phyloP scores from a whole-genome alignment of 2,888 invertebrate genomes.

The Callimorpha dominula region DNA sequence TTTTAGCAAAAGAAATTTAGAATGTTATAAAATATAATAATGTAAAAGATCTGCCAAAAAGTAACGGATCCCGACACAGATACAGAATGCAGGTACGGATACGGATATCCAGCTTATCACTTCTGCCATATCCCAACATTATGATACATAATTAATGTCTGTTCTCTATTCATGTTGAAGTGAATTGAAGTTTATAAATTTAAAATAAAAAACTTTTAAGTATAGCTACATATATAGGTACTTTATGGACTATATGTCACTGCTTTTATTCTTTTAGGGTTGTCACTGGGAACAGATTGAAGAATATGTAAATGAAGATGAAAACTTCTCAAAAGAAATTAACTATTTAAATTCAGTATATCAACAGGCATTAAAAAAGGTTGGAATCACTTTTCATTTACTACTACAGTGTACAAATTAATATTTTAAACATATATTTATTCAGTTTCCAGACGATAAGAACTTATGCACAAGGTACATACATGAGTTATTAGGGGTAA shows the following conservation, averaged over 20 bases:
- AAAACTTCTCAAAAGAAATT: conserved; percentile 63
- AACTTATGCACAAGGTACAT: conserved; percentile 76
- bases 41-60: no score
- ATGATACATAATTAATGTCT: no score
- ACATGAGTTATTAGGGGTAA: conserved; percentile 69
- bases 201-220: no score
- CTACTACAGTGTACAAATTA: background rate
- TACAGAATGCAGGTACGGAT: no score
- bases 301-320: conserved; percentile 66
- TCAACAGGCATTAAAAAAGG: conserved; percentile 77
- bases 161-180: no score
- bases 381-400: conserved; percentile 19
- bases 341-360: conserved; percentile 73
- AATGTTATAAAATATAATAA: no score
- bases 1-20: no score
- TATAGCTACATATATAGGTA: background rate
- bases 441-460: conserved; percentile 78
- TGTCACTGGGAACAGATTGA: conserved; percentile 77
- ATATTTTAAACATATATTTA: background rate
- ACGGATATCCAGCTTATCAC: no score
- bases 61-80: no score
- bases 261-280: conserved; percentile 60
- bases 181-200: no score
- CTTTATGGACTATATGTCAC: background rate
- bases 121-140: no score